Conservation (phyloP, 2,113 vertebrate species). For the Murina feae region DNA sequence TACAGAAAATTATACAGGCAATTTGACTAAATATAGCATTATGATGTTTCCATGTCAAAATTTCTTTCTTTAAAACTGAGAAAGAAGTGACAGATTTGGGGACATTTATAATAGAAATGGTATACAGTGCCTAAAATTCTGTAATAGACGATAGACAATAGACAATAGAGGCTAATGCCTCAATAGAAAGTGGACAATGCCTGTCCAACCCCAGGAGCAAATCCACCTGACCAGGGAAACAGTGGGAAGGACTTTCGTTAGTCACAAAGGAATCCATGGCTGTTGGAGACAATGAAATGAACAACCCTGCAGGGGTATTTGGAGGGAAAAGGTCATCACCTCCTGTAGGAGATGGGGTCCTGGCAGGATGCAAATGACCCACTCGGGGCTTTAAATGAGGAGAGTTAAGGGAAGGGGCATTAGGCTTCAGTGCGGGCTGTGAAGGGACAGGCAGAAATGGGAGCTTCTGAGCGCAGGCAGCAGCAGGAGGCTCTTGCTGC, state of each 20-base stretch:
- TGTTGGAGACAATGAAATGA: neutral
- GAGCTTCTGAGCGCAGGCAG: accelerated
- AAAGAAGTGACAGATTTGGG: neutral
- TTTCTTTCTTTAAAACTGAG: neutral
- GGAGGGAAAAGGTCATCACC: neutral
- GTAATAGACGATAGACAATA: neutral
- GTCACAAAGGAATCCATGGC: neutral
- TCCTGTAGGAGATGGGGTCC: neutral
- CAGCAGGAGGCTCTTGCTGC: neutral
- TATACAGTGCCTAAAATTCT: neutral
- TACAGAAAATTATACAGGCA: neutral
- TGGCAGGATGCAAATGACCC: neutral
- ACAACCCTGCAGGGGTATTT: neutral
- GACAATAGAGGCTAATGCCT: neutral
- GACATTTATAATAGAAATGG: neutral
- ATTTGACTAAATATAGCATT: neutral
- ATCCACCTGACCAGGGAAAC: neutral
- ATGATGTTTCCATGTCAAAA: neutral
- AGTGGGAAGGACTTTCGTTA: neutral
- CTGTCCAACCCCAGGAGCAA: neutral
- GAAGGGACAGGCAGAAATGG: neutral
- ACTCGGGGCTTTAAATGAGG: neutral
- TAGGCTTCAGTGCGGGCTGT: accelerated
- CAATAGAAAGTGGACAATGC: neutral
- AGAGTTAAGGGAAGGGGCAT: neutral